These are phyloP conservation scores for Actenoides lindsayi DNA, from an alignment of 2,113 vertebrate genomes.

Conservation along the genomic window DNA sequence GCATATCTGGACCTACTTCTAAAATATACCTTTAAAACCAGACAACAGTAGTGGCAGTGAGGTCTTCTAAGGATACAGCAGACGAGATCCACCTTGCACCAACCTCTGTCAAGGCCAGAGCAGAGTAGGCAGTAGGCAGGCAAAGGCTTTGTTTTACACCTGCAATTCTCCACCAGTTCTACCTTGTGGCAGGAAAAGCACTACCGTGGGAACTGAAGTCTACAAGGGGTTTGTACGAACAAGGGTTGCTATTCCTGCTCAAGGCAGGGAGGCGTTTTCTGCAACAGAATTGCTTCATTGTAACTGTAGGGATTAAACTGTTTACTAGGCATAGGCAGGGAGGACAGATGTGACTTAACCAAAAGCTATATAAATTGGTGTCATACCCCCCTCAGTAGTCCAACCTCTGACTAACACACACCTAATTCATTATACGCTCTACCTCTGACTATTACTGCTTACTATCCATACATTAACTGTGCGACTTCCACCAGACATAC, in stretches of 20 bases:
- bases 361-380: not conserved
- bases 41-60: not conserved
- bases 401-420: not conserved
- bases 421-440: not conserved
- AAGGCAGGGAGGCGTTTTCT: accelerated
- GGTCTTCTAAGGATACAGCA: accelerated
- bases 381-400: not conserved
- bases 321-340: not conserved
- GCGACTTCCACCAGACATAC: not conserved
- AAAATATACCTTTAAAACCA: not conserved
- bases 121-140: not conserved
- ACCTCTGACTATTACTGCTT: not conserved
- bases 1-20: not conserved
- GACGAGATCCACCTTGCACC: not conserved
- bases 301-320: not conserved
- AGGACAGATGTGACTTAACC: not conserved
- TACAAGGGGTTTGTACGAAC: not conserved
- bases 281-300: not conserved
- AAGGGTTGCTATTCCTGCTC: not conserved
- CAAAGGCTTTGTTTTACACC: not conserved
- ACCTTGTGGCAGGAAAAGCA: not conserved
- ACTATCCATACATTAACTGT: not conserved
- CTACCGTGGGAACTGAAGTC: not conserved
- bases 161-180: not conserved
- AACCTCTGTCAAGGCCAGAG: not conserved